Conservation (phyloP, 2,888 invertebrate species). For the Erebia aethiops region DNA sequence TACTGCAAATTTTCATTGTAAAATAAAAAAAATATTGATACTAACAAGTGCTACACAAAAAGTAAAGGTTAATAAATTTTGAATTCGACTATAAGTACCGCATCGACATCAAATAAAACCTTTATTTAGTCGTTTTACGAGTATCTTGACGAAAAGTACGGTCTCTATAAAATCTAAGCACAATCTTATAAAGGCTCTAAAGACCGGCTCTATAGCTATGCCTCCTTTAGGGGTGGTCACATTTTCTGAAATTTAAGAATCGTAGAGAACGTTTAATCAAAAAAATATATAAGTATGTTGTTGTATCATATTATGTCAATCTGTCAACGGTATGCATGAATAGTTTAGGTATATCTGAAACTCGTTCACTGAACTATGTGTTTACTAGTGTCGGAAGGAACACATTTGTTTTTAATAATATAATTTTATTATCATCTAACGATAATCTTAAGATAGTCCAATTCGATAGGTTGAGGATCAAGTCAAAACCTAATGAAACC, state of each 20-base stretch:
- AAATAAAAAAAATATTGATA: neutral
- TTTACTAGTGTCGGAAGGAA: no score
- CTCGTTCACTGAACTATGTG: no score
- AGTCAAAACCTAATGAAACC: no score
- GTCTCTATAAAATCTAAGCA: slow-evolving; percentile 24
- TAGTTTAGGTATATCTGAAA: no score
- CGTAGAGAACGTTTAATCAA: neutral
- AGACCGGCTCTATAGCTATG: slow-evolving; percentile 1
- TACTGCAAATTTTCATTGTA: neutral
- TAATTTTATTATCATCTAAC: no score
- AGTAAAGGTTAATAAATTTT: neutral
- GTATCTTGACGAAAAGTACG: slow-evolving; percentile 17
- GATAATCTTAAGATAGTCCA: no score
- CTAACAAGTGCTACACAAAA: neutral
- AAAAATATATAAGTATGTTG: no score
- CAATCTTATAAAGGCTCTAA: slow-evolving; percentile 7
- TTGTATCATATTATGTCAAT: no score
- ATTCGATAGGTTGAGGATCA: no score
- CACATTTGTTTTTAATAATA: no score
- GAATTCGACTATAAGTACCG: neutral
- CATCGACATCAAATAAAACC: slow-evolving; percentile 13
- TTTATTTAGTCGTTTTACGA: slow-evolving; percentile 17
- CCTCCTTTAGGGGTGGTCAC: neutral
- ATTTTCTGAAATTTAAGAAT: neutral
- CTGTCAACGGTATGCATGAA: no score